Conservation (phyloP, 2,888 invertebrate genomes). For the Branchellion lobata region DNA sequence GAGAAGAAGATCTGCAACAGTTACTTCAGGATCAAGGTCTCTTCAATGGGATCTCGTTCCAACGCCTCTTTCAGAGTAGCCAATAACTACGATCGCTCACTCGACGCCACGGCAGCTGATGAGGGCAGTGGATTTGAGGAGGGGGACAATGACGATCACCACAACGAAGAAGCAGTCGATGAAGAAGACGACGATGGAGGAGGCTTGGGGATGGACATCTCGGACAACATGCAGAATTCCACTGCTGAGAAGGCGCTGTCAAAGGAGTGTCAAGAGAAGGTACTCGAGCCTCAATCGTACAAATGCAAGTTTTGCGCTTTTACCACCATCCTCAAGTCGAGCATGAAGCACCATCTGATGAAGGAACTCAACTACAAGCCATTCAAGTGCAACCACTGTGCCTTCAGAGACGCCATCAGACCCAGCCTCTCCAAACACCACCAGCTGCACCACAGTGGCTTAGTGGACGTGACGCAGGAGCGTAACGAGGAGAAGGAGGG, state of each 20-base stretch:
- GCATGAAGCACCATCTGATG: constrained; percentile 50
- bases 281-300: constrained; percentile 9
- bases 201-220: neutral
- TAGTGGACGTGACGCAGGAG: constrained; percentile 36
- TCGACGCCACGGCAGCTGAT: neutral
- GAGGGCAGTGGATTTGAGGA: neutral
- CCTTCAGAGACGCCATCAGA: constrained; percentile 45
- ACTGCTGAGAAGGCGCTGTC: neutral
- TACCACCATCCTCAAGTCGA: constrained; percentile 40
- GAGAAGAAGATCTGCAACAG: constrained; percentile 46
- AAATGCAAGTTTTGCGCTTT: constrained; percentile 48
- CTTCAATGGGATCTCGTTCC: neutral
- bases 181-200: constrained; percentile 28
- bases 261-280: neutral
- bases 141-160: neutral
- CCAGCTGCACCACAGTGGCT: constrained; percentile 45
- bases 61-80: neutral
- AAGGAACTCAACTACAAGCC: constrained; percentile 51
- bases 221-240: neutral
- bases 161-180: neutral
- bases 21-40: constrained; percentile 33
- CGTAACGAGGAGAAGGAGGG: constrained; percentile 43
- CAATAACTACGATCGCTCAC: neutral
- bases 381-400: constrained; percentile 48
- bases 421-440: constrained; percentile 48